A percentile compares a stretch with the other conserved stretches of the same genome.
Conservation (phyloP, 2,797 vertebrate species). For the Eutrigla gurnardus region DNA sequence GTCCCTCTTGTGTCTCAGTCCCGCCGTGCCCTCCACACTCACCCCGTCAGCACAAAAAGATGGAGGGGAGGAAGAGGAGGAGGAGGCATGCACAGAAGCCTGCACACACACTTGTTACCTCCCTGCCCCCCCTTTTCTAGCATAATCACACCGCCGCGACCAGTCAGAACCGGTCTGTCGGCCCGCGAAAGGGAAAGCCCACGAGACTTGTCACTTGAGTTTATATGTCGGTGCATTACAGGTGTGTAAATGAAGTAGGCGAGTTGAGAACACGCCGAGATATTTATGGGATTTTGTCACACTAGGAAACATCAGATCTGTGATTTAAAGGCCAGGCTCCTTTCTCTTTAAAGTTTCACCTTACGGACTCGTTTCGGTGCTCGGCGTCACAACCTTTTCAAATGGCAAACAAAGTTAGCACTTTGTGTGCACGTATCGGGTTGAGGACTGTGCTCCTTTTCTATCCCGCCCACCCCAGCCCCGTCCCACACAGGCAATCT, state of each 20-base stretch:
- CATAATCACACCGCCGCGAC: slow-evolving; percentile 62
- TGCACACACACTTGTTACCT: slow-evolving; percentile 59
- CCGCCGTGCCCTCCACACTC: slow-evolving; percentile 73
- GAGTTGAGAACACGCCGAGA: slow-evolving; percentile 3
- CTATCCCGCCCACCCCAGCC: slow-evolving; percentile 13
- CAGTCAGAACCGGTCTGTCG: slow-evolving; percentile 68
- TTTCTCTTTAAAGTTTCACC: slow-evolving; percentile 81
- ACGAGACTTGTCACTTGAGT: slow-evolving; percentile 5
- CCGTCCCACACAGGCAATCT: slow-evolving; percentile 72
- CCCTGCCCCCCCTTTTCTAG: slow-evolving; percentile 60
- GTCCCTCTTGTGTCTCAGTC: slow-evolving; percentile 76
- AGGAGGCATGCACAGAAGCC: slow-evolving; percentile 70
- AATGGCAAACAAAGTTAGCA: slow-evolving; percentile 72
- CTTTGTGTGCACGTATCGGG: slow-evolving; percentile 74
- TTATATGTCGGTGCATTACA: neutral
- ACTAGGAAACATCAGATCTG: slow-evolving; percentile 54
- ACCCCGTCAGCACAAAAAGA: slow-evolving; percentile 73
- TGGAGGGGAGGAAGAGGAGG: slow-evolving; percentile 58
- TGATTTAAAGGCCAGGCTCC: slow-evolving; percentile 76
- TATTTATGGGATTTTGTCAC: slow-evolving; percentile 30
- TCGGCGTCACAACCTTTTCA: slow-evolving; percentile 77
- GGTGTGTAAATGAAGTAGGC: slow-evolving; percentile 9
- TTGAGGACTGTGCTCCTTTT: slow-evolving; percentile 70
- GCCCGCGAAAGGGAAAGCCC: slow-evolving; percentile 50
- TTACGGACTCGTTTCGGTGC: slow-evolving; percentile 78